These are phyloP conservation scores for Ennomos quercinarius DNA, from an alignment of 2,888 invertebrate species.

Conservation along the genomic window DNA sequence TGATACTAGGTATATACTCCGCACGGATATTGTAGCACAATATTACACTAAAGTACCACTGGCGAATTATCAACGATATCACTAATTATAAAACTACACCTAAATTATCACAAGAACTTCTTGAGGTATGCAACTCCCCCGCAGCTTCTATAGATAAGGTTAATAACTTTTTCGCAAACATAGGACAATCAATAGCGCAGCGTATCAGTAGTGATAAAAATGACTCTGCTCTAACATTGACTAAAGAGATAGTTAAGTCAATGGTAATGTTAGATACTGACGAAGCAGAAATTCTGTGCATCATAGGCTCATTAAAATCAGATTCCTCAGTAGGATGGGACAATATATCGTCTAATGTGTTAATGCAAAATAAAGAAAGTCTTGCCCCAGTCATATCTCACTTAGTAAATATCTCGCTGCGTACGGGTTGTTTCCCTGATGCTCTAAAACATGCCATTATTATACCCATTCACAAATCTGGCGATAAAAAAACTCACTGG, in stretches of 20 bases:
- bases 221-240: too few species aligned
- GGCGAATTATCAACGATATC: too few species aligned
- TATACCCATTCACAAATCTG: neutral
- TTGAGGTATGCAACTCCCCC: neutral
- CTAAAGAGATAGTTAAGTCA: neutral
- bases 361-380: too few species aligned
- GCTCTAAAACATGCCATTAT: slow-evolving; percentile 2
- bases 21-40: too few species aligned
- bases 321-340: too few species aligned
- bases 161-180: neutral
- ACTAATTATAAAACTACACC: neutral
- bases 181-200: neutral
- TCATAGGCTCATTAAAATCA: too few species aligned
- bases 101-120: slow-evolving; percentile 1
- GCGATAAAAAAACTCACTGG: neutral
- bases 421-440: neutral
- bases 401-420: neutral
- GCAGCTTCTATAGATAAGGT: neutral
- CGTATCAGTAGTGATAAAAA: neutral
- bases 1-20: too few species aligned
- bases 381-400: too few species aligned
- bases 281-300: neutral
- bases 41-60: too few species aligned
- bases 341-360: too few species aligned
- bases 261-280: neutral